Conservation (phyloP, 2,888 invertebrate genomes). For the Stenurella melanura region DNA sequence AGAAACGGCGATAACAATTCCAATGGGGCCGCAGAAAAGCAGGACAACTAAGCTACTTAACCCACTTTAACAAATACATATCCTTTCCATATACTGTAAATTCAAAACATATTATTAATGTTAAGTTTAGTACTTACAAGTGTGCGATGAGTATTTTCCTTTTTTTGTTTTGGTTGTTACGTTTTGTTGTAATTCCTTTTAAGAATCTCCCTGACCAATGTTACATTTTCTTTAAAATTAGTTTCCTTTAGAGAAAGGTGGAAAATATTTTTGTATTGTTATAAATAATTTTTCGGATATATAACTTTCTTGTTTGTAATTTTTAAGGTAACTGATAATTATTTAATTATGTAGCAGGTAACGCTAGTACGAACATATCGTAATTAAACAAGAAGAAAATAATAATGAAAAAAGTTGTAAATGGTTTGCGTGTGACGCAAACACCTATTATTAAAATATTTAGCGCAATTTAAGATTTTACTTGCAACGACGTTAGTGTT, state of each 20-base stretch:
- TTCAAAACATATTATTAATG: conserved; percentile 49
- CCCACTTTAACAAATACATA: conserved; percentile 61
- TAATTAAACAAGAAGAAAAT: conserved; percentile 19
- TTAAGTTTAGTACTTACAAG: conserved; percentile 51
- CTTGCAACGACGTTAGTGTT: conserved; percentile 65
- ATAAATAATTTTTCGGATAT: conserved; percentile 35
- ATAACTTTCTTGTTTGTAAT: conserved; percentile 34
- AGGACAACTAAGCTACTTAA: conserved; percentile 60
- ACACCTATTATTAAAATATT: conserved; percentile 22
- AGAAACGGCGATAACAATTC: conserved; percentile 71
- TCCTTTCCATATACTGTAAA: conserved; percentile 64
- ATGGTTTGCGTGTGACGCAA: conserved; percentile 51
- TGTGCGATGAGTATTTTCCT: conserved; percentile 40
- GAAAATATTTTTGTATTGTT: conserved; percentile 47
- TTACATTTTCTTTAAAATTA: conserved; percentile 33
- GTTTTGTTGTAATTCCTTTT: conserved; percentile 41
- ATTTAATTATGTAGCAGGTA: conserved; percentile 21
- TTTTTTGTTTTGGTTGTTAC: conserved; percentile 20
- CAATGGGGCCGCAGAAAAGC: conserved; percentile 62
- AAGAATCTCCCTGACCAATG: conserved; percentile 56
- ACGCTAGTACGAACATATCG: conserved; percentile 49
- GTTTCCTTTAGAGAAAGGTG: conserved; percentile 41
- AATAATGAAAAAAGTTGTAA: conserved; percentile 30
- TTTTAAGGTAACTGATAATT: conserved; percentile 31
- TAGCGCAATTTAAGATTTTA: conserved; percentile 60